phyloP scores from a whole-genome alignment of 2,113 vertebrate genomes.

The Coptodon bakossiorum region DNA sequence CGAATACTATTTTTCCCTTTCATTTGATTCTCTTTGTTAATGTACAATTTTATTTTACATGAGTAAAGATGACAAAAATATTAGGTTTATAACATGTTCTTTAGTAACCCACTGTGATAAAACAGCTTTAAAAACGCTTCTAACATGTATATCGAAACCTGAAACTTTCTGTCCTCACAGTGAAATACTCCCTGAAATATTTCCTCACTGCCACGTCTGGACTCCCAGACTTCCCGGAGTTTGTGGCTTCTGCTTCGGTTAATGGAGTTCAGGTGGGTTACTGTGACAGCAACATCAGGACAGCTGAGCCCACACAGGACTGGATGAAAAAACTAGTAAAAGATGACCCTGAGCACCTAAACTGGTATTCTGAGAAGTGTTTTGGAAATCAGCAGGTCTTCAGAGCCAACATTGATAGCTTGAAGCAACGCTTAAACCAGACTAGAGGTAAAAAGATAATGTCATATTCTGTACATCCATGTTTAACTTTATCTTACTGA shows the following conservation, averaged over 20 bases:
- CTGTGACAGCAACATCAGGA: conserved; percentile 14
- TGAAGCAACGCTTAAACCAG: conserved; percentile 29
- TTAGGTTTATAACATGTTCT: not conserved
- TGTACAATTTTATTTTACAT: not conserved
- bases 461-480: accelerated
- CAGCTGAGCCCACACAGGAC: not conserved
- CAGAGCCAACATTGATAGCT: not conserved
- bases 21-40: not conserved
- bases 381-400: not conserved
- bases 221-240: conserved; percentile 37
- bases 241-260: not conserved
- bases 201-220: conserved; percentile 18
- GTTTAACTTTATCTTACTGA: not conserved
- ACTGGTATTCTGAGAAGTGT: not conserved
- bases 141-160: accelerated
- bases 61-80: not conserved
- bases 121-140: not conserved
- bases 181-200: conserved; percentile 19
- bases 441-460: conserved; percentile 1
- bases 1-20: accelerated
- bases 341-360: not conserved
- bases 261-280: conserved; percentile 5
- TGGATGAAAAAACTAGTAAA: not conserved
- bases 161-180: not conserved
- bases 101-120: not conserved